Percentiles rank a stretch among this genome's conserved stretches.
phyloP scores from a whole-genome alignment of 2,888 invertebrate species.

The Seira musarum region DNA sequence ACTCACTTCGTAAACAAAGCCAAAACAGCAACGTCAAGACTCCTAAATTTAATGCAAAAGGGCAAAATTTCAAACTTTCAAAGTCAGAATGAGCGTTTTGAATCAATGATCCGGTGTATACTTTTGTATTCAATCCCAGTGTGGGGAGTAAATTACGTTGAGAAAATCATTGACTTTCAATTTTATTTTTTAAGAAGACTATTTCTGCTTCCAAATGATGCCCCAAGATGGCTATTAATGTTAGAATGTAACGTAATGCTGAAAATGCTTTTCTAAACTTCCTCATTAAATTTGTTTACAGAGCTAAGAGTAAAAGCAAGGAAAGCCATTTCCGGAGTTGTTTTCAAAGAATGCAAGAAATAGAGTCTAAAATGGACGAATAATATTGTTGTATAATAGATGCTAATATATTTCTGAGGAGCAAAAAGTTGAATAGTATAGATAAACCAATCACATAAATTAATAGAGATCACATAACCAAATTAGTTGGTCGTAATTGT shows the following conservation, averaged over 20 bases:
- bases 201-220: constrained; percentile 7
- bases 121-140: neutral
- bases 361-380: too few relatives aligned
- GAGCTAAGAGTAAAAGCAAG: too few relatives aligned
- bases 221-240: neutral
- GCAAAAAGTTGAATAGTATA: too few relatives aligned
- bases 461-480: too few relatives aligned
- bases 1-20: neutral
- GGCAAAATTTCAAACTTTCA: neutral
- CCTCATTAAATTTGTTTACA: too few relatives aligned
- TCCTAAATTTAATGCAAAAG: neutral
- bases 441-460: too few relatives aligned
- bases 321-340: too few relatives aligned
- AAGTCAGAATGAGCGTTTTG: constrained; percentile 8
- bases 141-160: neutral
- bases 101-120: constrained; percentile 16
- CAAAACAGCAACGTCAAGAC: neutral
- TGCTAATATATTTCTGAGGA: too few relatives aligned
- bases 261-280: too few relatives aligned
- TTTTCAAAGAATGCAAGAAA: too few relatives aligned
- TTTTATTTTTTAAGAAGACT: constrained; percentile 5
- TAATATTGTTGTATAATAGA: too few relatives aligned
- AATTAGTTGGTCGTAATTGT: too few relatives aligned
- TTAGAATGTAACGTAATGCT: neutral
- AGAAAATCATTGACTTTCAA: neutral